Conservation (phyloP, 1,140 invertebrate genomes). For the Drosophila tsacasi region DNA sequence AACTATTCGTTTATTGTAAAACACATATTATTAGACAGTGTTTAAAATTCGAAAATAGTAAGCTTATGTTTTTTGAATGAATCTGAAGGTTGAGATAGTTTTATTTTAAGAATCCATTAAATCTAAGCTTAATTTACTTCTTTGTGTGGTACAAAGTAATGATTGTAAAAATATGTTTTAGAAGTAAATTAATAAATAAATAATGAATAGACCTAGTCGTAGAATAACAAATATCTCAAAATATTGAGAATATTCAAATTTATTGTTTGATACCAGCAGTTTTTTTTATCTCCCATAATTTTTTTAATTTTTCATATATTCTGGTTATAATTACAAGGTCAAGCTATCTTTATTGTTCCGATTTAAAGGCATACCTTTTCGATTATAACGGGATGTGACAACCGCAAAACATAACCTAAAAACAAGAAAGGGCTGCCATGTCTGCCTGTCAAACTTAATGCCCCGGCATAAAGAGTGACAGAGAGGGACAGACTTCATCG, state of each 20-base stretch:
- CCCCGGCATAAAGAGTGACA: constrained; percentile 7
- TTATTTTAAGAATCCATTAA: background rate
- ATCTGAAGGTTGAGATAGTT: background rate
- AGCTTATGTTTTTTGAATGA: too few species aligned
- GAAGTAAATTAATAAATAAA: background rate
- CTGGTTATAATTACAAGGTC: background rate
- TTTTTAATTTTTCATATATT: too few species aligned
- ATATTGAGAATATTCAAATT: background rate
- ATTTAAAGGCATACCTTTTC: background rate
- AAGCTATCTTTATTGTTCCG: background rate
- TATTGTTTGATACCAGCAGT: too few species aligned
- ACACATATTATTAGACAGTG: background rate
- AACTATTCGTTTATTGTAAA: too few species aligned
- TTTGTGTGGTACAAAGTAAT: background rate
- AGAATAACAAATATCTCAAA: too few species aligned
- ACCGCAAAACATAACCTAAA: constrained; percentile 10
- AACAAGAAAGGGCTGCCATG: constrained; percentile 6
- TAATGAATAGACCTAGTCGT: too few species aligned
- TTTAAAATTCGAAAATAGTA: background rate
- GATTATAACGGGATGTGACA: background rate
- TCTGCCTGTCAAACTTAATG: constrained; percentile 14
- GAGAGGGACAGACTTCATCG: constrained; percentile 17
- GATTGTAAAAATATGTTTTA: background rate
- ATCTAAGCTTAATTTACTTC: background rate
- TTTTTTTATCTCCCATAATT: too few species aligned